Evolutionary conservation across 2,797 vertebrate species (phyloP), one percentile per base, ranked within the genome.

Genomic region (Silurus aristotelis): DNA sequence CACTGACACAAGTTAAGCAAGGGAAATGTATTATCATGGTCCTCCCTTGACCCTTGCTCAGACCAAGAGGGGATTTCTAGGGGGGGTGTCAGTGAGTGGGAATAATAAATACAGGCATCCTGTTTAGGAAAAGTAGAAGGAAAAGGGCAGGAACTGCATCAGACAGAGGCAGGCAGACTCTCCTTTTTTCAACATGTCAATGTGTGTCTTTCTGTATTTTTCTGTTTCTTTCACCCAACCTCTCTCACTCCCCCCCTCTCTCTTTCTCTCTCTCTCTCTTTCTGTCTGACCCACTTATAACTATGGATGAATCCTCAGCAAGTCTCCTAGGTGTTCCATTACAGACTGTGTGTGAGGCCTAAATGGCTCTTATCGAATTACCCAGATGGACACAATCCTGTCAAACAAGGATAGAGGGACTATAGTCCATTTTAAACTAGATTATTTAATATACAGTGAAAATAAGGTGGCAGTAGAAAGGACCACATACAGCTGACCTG

Each of bases 291-390:
- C 85, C 83, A 87, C 86, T 88, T 86, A 87, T 86, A 86, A 80
- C 85, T 84, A 46, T 87, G 85, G 89, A 89, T 92, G 67, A n/a
- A 87, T 90, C 77, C 68, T 71, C 68, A 71, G 72, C 76, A 85
- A 63, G 84, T 86, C 88, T 88, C 85, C 60, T 85, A 85, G 86
- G 89, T 88, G 86, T 82, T 84, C 64, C 66, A 75, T 82, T 14
- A 83, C 10, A 82, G 19, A 38, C 1, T 86, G 2, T 79, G 72
- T 83, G 86, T 10, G 80, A 85, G 89, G 73, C 80, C 64, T 87
- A 92, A 91, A 89, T 88, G 87, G 87, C 84, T 78, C 76, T 90
- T 87, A 90, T 90, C 84, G 88, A 88, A 91, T 89, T 87, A 89
- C 87, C 83, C 73, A 85, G 86, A 79, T 89, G 88, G 85, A 87